These are phyloP conservation scores for Caretta caretta DNA, from an alignment of 2,113 vertebrate genomes.

Conservation along the genomic window DNA sequence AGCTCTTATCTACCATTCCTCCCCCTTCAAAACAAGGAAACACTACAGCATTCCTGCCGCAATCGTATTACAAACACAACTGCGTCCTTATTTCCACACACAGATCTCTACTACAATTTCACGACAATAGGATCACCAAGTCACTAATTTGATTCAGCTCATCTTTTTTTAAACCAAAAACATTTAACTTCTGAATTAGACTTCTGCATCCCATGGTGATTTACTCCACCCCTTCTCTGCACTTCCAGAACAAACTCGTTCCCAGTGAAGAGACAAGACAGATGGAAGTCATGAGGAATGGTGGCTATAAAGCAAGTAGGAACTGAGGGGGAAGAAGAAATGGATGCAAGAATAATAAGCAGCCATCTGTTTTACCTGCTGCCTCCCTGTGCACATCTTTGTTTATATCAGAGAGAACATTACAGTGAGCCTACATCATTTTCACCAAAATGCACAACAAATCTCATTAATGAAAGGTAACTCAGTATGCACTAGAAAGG, in stretches of 20 bases:
- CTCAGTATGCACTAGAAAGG: background rate
- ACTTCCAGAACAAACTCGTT: background rate
- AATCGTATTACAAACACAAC: background rate
- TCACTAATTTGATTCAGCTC: background rate
- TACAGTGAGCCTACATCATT: background rate
- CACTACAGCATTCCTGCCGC: background rate
- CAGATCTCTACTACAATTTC: background rate
- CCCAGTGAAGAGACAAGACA: background rate
- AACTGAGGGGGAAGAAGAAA: background rate
- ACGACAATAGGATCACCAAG: background rate
- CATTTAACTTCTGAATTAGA: background rate
- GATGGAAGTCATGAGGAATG: background rate
- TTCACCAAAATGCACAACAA: background rate
- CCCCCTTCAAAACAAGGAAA: background rate
- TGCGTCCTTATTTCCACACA: background rate
- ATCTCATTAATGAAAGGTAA: background rate
- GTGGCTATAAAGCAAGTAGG: background rate
- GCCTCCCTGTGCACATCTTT: background rate
- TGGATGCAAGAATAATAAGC: background rate
- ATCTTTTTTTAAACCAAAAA: background rate
- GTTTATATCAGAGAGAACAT: background rate
- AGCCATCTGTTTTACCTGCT: background rate
- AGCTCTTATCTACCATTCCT: background rate
- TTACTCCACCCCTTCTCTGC: background rate
- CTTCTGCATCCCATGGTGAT: background rate